Evolutionary conservation across 2,113 vertebrate species (phyloP).

Genomic region (Cynocephalus volans): DNA sequence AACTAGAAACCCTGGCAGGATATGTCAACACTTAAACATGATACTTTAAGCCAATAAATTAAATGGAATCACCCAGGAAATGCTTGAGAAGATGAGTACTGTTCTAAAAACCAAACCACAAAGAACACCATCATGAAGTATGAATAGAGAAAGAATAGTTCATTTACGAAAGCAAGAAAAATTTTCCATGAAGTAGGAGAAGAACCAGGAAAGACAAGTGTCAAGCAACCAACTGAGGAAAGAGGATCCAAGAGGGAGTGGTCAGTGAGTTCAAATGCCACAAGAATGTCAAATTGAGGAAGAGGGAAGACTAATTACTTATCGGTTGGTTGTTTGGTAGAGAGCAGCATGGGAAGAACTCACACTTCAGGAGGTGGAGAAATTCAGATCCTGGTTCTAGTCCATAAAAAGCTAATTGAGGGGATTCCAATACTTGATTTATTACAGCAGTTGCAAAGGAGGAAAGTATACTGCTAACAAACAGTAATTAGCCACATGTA

Average conservation of each 20-base stretch:
- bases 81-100: not conserved
- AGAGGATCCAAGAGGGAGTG: not conserved
- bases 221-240: not conserved
- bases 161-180: slow-evolving; percentile 2
- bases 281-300: not conserved
- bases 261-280: not conserved
- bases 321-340: not conserved
- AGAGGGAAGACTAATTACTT: not conserved
- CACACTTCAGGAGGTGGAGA: not conserved
- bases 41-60: not conserved
- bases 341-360: not conserved
- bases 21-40: not conserved
- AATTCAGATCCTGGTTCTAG: slow-evolving; percentile 50
- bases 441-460: slow-evolving; percentile 14
- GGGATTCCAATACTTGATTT: slow-evolving; percentile 53
- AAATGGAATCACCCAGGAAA: not conserved
- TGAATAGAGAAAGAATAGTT: not conserved
- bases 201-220: not conserved
- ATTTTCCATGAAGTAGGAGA: not conserved
- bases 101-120: not conserved
- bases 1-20: not conserved
- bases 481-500: slow-evolving; percentile 55
- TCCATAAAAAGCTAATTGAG: not conserved
- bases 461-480: slow-evolving; percentile 54
- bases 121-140: not conserved